A percentile compares a stretch with the other conserved stretches of the same genome.
These are phyloP conservation scores for Galbula dea DNA, from an alignment of 2,113 vertebrate species.

Conservation along the genomic window DNA sequence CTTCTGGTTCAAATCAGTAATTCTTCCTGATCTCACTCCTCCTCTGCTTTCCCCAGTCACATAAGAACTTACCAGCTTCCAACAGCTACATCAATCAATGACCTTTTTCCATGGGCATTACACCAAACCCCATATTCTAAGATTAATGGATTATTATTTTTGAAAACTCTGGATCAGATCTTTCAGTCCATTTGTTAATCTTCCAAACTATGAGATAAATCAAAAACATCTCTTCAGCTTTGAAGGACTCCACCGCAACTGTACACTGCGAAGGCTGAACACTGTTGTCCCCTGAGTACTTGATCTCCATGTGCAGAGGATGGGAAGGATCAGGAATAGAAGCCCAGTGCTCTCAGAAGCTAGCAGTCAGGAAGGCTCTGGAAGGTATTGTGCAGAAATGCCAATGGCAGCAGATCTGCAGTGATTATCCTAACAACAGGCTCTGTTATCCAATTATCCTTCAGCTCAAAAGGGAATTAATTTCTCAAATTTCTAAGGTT, in stretches of 20 bases:
- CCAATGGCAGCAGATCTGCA: not conserved
- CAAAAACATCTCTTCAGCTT: not conserved
- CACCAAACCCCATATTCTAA: not conserved
- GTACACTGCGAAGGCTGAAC: not conserved
- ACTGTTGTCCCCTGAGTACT: not conserved
- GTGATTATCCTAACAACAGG: not conserved
- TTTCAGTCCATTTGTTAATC: not conserved
- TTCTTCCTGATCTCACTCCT: not conserved
- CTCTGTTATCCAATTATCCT: conserved; percentile 21
- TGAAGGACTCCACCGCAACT: not conserved
- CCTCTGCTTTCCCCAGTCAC: not conserved
- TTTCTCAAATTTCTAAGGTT: conserved; percentile 18
- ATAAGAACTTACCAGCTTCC: not conserved
- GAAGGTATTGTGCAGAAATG: not conserved
- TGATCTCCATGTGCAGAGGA: not conserved
- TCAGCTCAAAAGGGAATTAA: conserved; percentile 16
- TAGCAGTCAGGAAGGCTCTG: not conserved
- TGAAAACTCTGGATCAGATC: not conserved
- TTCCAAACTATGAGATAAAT: not conserved
- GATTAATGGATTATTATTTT: not conserved
- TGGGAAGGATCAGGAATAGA: not conserved
- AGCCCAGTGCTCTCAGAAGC: not conserved
- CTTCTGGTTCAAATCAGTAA: not conserved
- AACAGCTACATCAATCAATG: not conserved
- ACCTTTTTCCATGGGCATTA: not conserved